These are phyloP conservation scores for Oreochromis spilurus DNA, from an alignment of 2,113 vertebrate species.

Conservation along the genomic window DNA sequence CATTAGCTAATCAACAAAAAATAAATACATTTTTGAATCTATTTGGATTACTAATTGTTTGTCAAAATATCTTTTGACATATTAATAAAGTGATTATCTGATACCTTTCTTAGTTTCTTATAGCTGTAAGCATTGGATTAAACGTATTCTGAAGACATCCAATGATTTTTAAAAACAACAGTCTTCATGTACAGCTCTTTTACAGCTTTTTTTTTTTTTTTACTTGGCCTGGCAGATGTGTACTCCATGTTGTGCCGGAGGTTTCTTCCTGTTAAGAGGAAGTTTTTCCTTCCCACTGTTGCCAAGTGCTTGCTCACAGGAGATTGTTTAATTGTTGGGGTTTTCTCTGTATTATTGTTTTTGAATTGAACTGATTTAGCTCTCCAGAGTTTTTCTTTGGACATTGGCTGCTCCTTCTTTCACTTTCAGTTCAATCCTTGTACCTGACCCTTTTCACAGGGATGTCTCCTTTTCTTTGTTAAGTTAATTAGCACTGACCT, in stretches of 20 bases:
- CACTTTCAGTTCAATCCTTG: neutral
- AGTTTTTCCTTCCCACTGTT: neutral
- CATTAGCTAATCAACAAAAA: neutral
- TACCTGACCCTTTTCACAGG: neutral
- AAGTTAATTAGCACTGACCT: neutral
- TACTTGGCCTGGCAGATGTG: neutral
- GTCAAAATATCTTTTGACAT: neutral
- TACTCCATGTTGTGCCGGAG: rapidly evolving
- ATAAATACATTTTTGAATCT: neutral
- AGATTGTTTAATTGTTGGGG: neutral
- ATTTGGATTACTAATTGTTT: neutral
- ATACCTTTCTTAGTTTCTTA: neutral
- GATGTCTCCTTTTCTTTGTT: neutral
- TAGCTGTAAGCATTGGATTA: neutral
- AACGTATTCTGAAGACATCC: neutral
- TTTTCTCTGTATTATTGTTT: neutral
- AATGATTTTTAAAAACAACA: neutral
- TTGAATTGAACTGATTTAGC: neutral
- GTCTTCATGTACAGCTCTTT: neutral
- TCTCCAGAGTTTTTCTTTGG: neutral
- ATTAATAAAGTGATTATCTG: neutral
- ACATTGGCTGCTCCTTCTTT: neutral
- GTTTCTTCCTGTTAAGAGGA: neutral
- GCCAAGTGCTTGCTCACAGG: neutral
- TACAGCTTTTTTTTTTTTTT: neutral